Percentiles rank a stretch among this genome's conserved stretches.
These are phyloP conservation scores for Anguilla rostrata DNA, from an alignment of 2,113 vertebrate species.

Conservation along the genomic window DNA sequence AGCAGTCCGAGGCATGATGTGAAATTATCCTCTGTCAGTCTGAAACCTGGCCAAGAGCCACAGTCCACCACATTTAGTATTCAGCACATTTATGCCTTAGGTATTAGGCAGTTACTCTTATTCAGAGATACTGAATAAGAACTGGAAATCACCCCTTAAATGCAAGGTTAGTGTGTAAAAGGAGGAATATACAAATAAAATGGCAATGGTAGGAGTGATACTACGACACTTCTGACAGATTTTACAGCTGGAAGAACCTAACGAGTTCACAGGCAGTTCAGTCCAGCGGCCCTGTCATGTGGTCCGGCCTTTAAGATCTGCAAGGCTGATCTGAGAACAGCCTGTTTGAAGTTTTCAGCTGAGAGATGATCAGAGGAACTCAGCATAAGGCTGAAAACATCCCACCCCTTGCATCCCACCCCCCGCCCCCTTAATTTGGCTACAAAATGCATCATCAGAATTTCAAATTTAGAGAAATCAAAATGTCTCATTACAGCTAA, in stretches of 20 bases:
- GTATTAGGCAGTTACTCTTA: too few species aligned
- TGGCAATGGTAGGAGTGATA: not conserved
- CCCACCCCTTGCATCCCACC: too few species aligned
- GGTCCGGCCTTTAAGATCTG: not conserved
- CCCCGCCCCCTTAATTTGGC: not conserved
- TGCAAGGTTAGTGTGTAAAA: too few species aligned
- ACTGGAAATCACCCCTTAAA: too few species aligned
- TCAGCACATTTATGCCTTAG: too few species aligned
- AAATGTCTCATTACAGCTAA: not conserved
- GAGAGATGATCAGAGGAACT: not conserved
- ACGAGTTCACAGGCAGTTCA: not conserved
- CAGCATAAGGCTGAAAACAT: not conserved
- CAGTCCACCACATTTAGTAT: too few species aligned
- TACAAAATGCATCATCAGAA: constrained; percentile 1
- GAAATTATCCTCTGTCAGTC: not conserved
- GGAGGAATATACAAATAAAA: not conserved
- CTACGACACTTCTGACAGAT: too few species aligned
- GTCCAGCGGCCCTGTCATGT: not conserved
- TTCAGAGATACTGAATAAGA: too few species aligned
- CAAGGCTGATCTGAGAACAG: not conserved
- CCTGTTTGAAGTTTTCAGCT: constrained; percentile 6
- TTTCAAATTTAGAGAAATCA: not conserved
- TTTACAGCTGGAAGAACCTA: not conserved
- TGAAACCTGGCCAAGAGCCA: not conserved
- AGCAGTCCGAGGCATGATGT: not conserved